A percentile compares a stretch with the other conserved stretches of the same genome.
These are phyloP conservation scores for Drosophila dives DNA, from an alignment of 2,888 invertebrate species.

Conservation along the genomic window DNA sequence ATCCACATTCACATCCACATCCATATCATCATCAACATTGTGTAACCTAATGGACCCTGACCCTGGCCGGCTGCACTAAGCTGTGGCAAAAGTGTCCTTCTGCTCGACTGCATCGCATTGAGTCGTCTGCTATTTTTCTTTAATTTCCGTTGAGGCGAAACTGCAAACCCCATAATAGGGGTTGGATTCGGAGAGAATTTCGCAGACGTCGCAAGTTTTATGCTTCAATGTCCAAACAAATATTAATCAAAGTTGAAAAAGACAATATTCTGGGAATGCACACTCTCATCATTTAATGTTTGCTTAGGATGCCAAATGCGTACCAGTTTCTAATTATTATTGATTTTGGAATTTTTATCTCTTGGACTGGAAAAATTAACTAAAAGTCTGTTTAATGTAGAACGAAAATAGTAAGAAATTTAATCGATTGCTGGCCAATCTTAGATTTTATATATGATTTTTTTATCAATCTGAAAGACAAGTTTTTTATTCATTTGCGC, in stretches of 20 bases:
- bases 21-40: constrained; percentile 73
- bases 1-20: constrained; percentile 61
- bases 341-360: not conserved
- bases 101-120: constrained; percentile 62
- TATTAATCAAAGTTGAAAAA: constrained; percentile 69
- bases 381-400: not conserved
- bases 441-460: not conserved
- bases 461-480: not conserved
- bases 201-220: constrained; percentile 42
- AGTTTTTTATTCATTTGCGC: not conserved
- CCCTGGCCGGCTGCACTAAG: constrained; percentile 74
- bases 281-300: constrained; percentile 30
- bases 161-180: constrained; percentile 54
- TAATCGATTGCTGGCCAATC: not conserved
- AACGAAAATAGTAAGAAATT: not conserved
- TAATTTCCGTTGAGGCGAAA: constrained; percentile 54
- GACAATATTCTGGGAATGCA: constrained; percentile 12
- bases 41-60: constrained; percentile 84
- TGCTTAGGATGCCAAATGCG: constrained; percentile 42
- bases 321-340: constrained; percentile 2
- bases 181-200: constrained; percentile 34
- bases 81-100: constrained; percentile 79
- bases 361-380: not conserved
- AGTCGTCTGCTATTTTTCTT: constrained; percentile 56
- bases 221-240: constrained; percentile 73